Conservation (phyloP, 2,797 vertebrate species). For the Thaleichthys pacificus region DNA sequence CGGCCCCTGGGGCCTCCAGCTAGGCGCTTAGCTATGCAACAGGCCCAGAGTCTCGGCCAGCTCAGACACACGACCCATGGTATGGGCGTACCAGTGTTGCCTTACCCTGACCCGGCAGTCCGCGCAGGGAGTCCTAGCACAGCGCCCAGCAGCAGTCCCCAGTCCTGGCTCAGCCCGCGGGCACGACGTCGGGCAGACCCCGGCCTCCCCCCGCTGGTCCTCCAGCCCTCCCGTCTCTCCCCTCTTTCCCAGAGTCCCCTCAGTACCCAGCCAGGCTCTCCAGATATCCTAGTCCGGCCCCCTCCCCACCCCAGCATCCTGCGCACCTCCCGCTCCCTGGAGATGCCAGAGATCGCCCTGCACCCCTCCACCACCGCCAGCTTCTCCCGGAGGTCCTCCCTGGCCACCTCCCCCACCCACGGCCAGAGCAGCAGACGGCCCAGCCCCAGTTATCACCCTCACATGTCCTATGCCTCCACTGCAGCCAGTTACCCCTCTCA, state of each 20-base stretch:
- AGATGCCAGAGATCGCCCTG: slow-evolving; percentile 91
- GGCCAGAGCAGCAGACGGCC: slow-evolving; percentile 79
- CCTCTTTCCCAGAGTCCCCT: slow-evolving; percentile 97
- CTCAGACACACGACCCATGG: slow-evolving; percentile 99
- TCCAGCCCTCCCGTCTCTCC: slow-evolving; percentile 96
- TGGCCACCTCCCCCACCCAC: slow-evolving; percentile 87
- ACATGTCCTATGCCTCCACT: slow-evolving; percentile 90
- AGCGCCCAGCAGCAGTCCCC: slow-evolving; percentile 92
- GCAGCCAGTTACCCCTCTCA: slow-evolving; percentile 89
- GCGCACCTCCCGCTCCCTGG: slow-evolving; percentile 85
- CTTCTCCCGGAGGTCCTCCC: slow-evolving; percentile 93
- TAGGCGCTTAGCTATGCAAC: slow-evolving; percentile 98
- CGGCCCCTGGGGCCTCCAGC: slow-evolving; percentile 78
- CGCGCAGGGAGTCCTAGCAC: slow-evolving; percentile 93
- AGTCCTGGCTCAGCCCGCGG: slow-evolving; percentile 96
- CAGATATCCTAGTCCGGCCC: slow-evolving; percentile 91
- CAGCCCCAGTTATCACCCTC: slow-evolving; percentile 82
- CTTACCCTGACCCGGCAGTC: slow-evolving; percentile 94
- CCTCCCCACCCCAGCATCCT: slow-evolving; percentile 91
- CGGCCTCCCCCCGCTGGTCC: slow-evolving; percentile 96
- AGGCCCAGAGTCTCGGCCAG: slow-evolving; percentile 95
- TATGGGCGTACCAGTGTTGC: slow-evolving; percentile 99
- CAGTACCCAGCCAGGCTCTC: slow-evolving; percentile 94
- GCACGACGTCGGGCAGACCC: slow-evolving; percentile 90
- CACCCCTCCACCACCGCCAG: slow-evolving; percentile 86